phyloP scores from a whole-genome alignment of 2,113 vertebrate genomes.

The Anas platyrhynchos region DNA sequence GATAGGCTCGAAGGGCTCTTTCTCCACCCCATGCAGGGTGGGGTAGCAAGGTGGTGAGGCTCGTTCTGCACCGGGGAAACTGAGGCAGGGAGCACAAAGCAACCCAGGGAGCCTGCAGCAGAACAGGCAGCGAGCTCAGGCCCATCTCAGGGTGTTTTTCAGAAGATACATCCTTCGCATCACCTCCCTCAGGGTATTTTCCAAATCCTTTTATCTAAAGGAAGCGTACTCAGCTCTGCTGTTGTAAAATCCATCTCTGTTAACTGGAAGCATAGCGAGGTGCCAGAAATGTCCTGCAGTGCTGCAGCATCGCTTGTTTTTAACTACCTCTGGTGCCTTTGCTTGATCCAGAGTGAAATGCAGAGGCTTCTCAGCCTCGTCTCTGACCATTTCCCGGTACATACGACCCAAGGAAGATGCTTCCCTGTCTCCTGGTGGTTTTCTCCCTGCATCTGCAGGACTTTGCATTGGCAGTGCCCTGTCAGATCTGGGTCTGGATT shows the following conservation, averaged over 20 bases:
- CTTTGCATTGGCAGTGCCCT: background rate
- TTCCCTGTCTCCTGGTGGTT: background rate
- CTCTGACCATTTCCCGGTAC: rapidly evolving
- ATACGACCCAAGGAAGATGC: background rate
- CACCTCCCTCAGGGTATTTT: background rate
- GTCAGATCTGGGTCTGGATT: background rate
- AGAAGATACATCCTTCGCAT: background rate
- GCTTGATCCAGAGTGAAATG: rapidly evolving
- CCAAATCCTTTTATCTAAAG: background rate
- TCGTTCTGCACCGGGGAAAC: background rate
- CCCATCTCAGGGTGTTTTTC: background rate
- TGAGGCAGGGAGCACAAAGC: background rate
- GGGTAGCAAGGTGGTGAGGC: background rate
- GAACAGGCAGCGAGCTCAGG: background rate
- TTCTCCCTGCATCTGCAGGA: background rate
- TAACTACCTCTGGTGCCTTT: background rate
- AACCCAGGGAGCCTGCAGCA: background rate
- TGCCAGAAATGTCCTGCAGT: background rate
- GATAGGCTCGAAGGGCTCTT: too few relatives aligned
- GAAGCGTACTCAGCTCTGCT: rapidly evolving
- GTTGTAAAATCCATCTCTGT: rapidly evolving
- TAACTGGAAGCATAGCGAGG: rapidly evolving
- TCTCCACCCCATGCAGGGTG: rapidly evolving
- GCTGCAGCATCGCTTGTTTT: rapidly evolving
- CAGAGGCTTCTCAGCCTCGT: background rate